Percentiles rank a stretch among this genome's conserved stretches.
These are phyloP conservation scores for Odontophorus gujanensis DNA, from an alignment of 2,113 vertebrate species.

Conservation along the genomic window DNA sequence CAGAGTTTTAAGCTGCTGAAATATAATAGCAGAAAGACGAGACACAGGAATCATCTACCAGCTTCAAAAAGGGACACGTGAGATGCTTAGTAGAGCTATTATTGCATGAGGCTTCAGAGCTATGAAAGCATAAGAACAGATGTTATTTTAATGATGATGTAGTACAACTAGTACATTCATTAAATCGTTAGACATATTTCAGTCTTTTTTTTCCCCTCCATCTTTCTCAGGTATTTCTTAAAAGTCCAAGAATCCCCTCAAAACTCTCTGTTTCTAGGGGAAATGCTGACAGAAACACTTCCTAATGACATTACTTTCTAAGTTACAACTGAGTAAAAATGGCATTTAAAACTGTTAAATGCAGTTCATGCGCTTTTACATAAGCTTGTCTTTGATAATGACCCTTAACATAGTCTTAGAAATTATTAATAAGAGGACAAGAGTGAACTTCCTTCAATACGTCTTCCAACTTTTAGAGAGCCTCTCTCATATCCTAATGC, in stretches of 20 bases:
- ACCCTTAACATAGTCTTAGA: background rate
- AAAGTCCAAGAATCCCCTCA: background rate
- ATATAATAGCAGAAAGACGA: background rate
- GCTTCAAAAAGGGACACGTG: rapidly evolving
- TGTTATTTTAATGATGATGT: background rate
- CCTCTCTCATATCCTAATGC: background rate
- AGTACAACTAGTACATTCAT: background rate
- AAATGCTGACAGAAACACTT: background rate
- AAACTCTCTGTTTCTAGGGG: background rate
- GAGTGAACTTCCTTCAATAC: background rate
- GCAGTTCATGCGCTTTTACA: background rate
- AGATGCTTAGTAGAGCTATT: background rate
- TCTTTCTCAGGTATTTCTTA: background rate
- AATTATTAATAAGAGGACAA: background rate
- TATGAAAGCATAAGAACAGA: background rate
- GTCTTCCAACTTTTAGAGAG: background rate
- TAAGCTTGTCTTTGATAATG: background rate
- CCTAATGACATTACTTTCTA: background rate
- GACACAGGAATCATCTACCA: background rate
- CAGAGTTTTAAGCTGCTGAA: background rate
- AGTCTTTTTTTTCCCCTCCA: background rate
- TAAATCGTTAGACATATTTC: background rate
- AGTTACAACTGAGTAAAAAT: background rate
- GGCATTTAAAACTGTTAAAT: background rate
- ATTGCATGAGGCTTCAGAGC: background rate